A percentile compares a stretch with the other conserved stretches of the same genome.
Conservation (phyloP, 2,113 vertebrate species). For the Coregonus clupeaformis region DNA sequence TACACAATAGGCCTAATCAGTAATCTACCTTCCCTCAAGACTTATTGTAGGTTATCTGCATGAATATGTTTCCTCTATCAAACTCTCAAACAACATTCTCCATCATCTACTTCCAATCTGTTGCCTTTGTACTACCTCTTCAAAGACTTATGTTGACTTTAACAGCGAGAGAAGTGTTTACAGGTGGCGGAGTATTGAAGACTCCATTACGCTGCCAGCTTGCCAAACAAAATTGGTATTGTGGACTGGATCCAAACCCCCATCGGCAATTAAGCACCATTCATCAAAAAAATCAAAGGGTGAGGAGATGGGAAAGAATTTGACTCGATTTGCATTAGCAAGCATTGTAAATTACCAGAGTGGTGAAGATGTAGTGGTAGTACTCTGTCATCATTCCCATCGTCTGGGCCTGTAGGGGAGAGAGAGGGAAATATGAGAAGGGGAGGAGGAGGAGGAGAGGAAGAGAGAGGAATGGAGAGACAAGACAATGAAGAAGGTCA, state of each 20-base stretch:
- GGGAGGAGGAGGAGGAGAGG: constrained; percentile 25
- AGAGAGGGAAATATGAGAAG: not conserved
- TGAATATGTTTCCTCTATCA: constrained; percentile 4
- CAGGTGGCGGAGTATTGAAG: constrained; percentile 40
- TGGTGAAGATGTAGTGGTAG: constrained; percentile 99
- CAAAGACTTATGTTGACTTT: constrained; percentile 56
- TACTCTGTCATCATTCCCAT: constrained; percentile 99
- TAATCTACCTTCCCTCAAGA: constrained; percentile 14
- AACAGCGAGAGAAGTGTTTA: constrained; percentile 55
- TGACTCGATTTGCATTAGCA: constrained; percentile 66
- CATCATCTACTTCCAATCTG: constrained; percentile 37
- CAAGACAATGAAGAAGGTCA: constrained; percentile 39
- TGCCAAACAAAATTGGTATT: constrained; percentile 72
- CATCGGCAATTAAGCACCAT: constrained; percentile 70
- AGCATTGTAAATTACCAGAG: constrained; percentile 88
- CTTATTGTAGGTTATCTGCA: constrained; percentile 18
- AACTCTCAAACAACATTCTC: constrained; percentile 28
- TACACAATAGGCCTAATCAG: too few species aligned
- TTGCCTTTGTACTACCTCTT: constrained; percentile 41
- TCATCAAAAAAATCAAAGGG: constrained; percentile 65
- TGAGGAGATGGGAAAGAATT: constrained; percentile 59
- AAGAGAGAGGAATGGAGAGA: constrained; percentile 18
- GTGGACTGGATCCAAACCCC: constrained; percentile 63
- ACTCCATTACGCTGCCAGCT: constrained; percentile 64
- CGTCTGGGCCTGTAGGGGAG: constrained; percentile 87